Conservation (phyloP, 1,140 invertebrate genomes). For the Macrosteles quadrilineatus region DNA sequence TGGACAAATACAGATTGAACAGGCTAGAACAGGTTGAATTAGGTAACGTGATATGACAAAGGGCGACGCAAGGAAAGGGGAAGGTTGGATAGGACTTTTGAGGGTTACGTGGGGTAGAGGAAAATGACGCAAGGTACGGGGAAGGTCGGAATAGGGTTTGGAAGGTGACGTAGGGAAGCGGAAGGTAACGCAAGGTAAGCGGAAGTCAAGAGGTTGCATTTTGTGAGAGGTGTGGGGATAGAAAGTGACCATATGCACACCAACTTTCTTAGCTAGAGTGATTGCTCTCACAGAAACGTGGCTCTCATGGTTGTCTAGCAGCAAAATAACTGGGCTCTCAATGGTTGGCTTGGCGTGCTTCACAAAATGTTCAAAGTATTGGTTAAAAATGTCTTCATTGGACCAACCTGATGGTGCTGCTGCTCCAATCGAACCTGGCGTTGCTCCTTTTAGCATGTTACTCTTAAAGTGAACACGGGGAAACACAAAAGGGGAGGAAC, state of each 20-base stretch:
- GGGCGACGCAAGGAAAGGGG: too few relatives aligned
- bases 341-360: background rate
- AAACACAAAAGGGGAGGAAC: background rate
- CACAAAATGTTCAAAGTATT: background rate
- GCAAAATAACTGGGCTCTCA: background rate
- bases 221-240: background rate
- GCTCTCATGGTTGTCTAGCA: background rate
- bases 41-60: too few relatives aligned
- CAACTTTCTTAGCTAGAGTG: background rate
- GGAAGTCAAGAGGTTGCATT: conserved; percentile 13
- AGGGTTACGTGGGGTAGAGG: too few relatives aligned
- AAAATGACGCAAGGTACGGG: too few relatives aligned
- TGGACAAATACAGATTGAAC: too few relatives aligned
- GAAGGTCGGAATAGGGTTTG: too few relatives aligned
- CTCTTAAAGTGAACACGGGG: background rate
- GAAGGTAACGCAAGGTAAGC: too few relatives aligned
- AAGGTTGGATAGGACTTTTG: too few relatives aligned
- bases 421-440: background rate
- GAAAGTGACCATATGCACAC: background rate
- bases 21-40: too few relatives aligned
- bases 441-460: background rate
- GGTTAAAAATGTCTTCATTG: too few relatives aligned
- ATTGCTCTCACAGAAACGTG: background rate
- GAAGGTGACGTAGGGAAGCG: too few relatives aligned
- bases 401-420: background rate